phyloP scores from a whole-genome alignment of 2,797 vertebrate genomes.

The Megaceryle alcyon region DNA sequence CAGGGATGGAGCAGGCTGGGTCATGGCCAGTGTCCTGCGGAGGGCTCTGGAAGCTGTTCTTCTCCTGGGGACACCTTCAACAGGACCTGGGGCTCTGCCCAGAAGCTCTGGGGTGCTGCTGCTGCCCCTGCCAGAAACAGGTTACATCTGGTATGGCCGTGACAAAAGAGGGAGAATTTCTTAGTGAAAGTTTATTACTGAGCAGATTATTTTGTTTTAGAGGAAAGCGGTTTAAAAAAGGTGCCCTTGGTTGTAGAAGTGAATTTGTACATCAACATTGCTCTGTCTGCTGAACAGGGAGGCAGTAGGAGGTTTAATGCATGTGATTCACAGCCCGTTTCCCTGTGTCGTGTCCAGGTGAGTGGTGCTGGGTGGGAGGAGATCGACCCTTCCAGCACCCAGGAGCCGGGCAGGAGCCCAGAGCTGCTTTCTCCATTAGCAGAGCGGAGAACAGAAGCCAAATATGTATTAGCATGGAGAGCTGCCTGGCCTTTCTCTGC shows the following conservation, averaged over 20 bases:
- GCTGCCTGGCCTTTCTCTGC: background rate
- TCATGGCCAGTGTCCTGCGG: fast-evolving
- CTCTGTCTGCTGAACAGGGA: background rate
- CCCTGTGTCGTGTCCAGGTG: background rate
- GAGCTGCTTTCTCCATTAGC: background rate
- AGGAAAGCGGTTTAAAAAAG: background rate
- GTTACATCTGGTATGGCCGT: fast-evolving
- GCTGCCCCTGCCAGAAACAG: background rate
- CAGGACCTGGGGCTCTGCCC: background rate
- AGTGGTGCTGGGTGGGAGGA: background rate
- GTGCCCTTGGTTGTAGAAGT: background rate
- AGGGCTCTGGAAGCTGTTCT: background rate
- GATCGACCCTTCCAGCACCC: background rate
- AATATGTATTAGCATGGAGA: background rate
- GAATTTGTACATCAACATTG: background rate
- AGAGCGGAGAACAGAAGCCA: background rate
- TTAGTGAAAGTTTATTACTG: background rate
- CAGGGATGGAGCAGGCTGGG: background rate
- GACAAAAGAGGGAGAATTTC: background rate
- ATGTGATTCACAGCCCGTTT: background rate
- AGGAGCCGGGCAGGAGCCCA: background rate
- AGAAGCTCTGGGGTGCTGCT: background rate
- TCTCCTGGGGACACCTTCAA: background rate
- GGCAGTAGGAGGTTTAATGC: background rate
- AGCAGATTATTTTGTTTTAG: background rate